Base-by-base conservation (phyloP, 2,797 vertebrate species). In the Rhinella marina region DNA sequence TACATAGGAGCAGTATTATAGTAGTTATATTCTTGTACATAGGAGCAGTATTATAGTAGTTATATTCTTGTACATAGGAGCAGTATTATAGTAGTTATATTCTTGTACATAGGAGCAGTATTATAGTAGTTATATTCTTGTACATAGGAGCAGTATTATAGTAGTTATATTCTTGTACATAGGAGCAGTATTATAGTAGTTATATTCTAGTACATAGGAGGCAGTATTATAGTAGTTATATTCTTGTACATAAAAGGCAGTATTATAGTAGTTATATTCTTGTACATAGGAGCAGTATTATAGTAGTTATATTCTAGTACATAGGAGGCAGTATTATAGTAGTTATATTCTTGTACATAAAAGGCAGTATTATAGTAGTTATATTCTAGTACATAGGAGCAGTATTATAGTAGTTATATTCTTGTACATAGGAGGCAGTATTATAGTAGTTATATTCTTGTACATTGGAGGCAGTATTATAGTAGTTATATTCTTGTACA, bases 251-350 rank as follows among this genome's bases (percentile, higher is more conserved):
- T 68, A 68, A 6, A 17, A 7, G 5, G 12, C 25, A 27, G 13
- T 29, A 68, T 68, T 29, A 68, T 72, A 72, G 68, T 72, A 32
- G 68, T 41, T 72, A 72, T 72, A 41, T 72, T 29, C 66, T 68
- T 68, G 27, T 68, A 68, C 14, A 27, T 68, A 68, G 66, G 66
- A 27, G 68, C 7, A 72, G 27, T 27, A 68, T 68, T 68, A 29
- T 13, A 29, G 27, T 27, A 68, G 27, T 68, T 29, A 68, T 68
- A 68, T 68, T 2, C 27, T 29, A 17, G 13, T 27, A 68, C 13
- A 41, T 72, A 66, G 62, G 7, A 7, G 7, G 7, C n/a, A 66
- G 66, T 27, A 68, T 68, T 68, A 29, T 13, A 29, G 27, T 27
- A 29, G 66, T 68, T 68, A 68, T 68, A 68, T 68, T 41, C 27